Base-by-base conservation (phyloP, 1,140 invertebrate genomes). In the Drosophila novamexicana region DNA sequence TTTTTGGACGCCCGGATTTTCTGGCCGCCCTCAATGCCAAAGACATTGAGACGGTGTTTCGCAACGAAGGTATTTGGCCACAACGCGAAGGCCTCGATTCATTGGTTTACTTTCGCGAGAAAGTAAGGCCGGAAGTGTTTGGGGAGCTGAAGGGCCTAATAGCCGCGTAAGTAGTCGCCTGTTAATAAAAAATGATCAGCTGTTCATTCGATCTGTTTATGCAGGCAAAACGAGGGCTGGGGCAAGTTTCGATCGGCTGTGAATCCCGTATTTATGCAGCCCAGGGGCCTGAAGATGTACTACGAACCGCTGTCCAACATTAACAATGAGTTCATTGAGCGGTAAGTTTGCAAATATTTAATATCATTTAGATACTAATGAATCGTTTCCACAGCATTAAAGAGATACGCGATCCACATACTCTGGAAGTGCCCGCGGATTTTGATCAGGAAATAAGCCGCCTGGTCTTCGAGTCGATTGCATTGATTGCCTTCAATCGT, bases 1-100 rank as follows among this genome's bases (percentile, higher is more conserved):
- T 75, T 10, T 85, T 91, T 67, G 90, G 84, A 5, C 81, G 90
- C 22, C 50, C 40, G 16, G 90, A 91, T 44, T 64, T 40, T 47
- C 54, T 91, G n/a, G 29, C 84, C 12, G 70, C 75, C 0, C 83
- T 79, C 10, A 75, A 39, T 53, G 69, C 84, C 0, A 82, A 82
- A 18, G 85, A 90, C 2, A 86, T 91, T 18, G 84, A 90, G 29
- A 75, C 47, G 16, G 79, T 86, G 0, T 91, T 75, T 12, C 89
- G 89, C n/a, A 85, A 77, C 3, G 89, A 91, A n/a, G 91, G 91
- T 0, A 32, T 78, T 8, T 92, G 92, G 92, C 91, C 91, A 8
- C 36, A 45, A 34, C 90, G 90, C 1, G 74, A 75, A 0, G 63
- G 70, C 2, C 16, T 91, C 18, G 79, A 90, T 1, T 81, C 85